Conservation (phyloP, 2,797 vertebrate genomes). For the Liasis olivaceus region DNA sequence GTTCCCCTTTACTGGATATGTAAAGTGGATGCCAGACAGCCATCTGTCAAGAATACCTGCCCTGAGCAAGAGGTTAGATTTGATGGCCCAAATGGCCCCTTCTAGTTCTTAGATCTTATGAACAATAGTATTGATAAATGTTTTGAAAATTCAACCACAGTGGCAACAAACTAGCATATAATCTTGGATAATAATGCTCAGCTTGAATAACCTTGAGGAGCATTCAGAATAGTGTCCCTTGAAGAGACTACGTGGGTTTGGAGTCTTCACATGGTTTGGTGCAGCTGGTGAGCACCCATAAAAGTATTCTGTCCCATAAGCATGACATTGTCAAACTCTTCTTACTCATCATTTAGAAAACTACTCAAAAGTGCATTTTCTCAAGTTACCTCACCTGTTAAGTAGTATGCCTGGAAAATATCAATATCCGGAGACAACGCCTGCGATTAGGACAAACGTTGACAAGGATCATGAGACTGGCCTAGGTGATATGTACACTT, state of each 20-base stretch:
- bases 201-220: not conserved
- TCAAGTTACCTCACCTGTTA: not conserved
- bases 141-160: not conserved
- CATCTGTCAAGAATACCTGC: not conserved
- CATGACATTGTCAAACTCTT: not conserved
- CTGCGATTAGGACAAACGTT: not conserved
- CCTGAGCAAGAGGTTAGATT: not conserved
- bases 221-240: not conserved
- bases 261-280: not conserved
- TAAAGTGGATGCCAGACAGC: not conserved
- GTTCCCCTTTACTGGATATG: not conserved
- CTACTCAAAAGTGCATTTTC: conserved; percentile 7
- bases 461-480: not conserved
- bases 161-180: not conserved
- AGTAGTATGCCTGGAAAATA: not conserved
- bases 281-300: not conserved
- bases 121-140: not conserved
- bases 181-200: not conserved
- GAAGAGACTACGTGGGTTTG: not conserved
- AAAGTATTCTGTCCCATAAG: not conserved
- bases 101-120: not conserved
- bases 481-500: not conserved
- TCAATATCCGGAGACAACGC: not conserved
- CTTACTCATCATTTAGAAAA: not conserved
- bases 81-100: not conserved